Base-by-base conservation (phyloP, 1,140 invertebrate species). In the Drosophila pectinifera region DNA sequence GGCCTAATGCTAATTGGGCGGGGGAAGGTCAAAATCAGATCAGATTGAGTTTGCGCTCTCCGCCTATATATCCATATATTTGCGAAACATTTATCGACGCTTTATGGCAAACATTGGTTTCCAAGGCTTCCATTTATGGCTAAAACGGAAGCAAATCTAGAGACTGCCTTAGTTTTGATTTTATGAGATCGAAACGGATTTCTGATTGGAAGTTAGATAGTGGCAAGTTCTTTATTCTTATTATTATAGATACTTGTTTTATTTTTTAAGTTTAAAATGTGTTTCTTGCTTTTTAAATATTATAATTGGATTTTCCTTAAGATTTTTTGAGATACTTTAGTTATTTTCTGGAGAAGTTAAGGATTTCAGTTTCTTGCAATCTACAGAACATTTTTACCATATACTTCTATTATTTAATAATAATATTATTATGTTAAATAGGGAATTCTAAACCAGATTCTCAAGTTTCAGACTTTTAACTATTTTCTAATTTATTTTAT, bases 1-100 rank as follows among this genome's bases (percentile, higher is more conserved):
- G 18, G 36, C 45, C 57, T 49, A 62, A 67, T 67, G 64, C 64
- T 67, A 67, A 67, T 62, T 57, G 67, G 68, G 64, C 36, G 39
- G 48, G 26, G 49, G 48, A 70, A 70, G 64, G 67, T 53, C 34
- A 34, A 68, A 55, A 31, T 45, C 48, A 39, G 43, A 64, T 68
- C 64, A 68, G 64, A 68, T 68, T 18, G 16, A 36, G 13, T 39
- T 49, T 61, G 36, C 20, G 31, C 41, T 38, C 28, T n/a, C 10
- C 16, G 34, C 8, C 42, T 22, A 43, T 58, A 58, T 26, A 42
- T 61, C 11, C 14, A 51, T 64, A 36, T 45, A 36, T 45, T 24
- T 20, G n/a, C 18, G 1, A 41, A 41, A 18, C 1, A n/a, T 61
- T 24, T 48, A 42, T n/a, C 1, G 26, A 4, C 11, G 42, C 28